Base-by-base conservation (phyloP, 2,888 invertebrate species). In the Xestia xanthographa region DNA sequence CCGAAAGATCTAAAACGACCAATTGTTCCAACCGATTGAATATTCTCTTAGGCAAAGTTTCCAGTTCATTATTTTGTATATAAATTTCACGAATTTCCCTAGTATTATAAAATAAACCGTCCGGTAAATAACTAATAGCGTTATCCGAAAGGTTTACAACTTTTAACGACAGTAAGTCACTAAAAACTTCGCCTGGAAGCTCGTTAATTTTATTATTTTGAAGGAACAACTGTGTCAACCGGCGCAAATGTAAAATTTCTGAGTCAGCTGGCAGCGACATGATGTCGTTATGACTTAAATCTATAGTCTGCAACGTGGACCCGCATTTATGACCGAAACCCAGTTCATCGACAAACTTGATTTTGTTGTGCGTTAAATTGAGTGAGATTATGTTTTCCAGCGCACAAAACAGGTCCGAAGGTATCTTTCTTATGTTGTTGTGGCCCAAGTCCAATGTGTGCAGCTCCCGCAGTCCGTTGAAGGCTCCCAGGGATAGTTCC, bases 81-180 rank as follows among this genome's bases (percentile, higher is more conserved):
- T 98, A 98, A 90, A 99, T 97, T 95, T 98, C 98, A 67, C 98
- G 97, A 85, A 98, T 97, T 93, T 98, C 98, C 86, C 98, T 97
- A 83, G 98, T 98, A 90, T 98, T 98, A 85, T 98, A 97, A 94
- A 99, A 98, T 84, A 99, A 95, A 78, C 98, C 98, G 87, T 98
- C 98, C 12, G 99, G 99, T 92, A 99, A 95, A 75, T 98, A 97
- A 90, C 97, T 98, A 90, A 99, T 97, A 81, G 97, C 97, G 94
- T 99, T 99, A 94, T 98, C 98, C 73, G 99, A 98, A 83, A 99
- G 96, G 94, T 99, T 99, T 74, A 99, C 97, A 69, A 98, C 97
- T 90, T 98, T 97, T 89, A 99, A 95, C 66, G 98, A 98, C 45
- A 98, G 97, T 81, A 99, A 95, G 76, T 98, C 98, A 85, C 97